Percentiles rank a stretch among this genome's conserved stretches.
These are phyloP conservation scores for Galaxea fascicularis DNA, from an alignment of 92 coral and sea anemone genomes.

Conservation along the genomic window DNA sequence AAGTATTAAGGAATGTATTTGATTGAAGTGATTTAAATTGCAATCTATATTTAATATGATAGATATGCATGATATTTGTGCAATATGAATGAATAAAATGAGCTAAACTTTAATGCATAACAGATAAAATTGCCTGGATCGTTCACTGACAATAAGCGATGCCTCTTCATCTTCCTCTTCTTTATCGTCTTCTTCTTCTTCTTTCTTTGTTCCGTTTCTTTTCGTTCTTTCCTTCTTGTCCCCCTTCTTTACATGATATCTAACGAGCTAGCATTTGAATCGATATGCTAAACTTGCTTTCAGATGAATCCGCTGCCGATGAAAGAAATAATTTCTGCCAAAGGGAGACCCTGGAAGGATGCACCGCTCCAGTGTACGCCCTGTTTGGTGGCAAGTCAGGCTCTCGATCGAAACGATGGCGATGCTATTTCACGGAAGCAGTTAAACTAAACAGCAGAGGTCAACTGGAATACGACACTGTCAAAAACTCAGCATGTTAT, in stretches of 20 bases:
- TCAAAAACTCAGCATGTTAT: background rate
- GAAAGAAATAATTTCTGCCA: background rate
- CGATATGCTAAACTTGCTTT: background rate
- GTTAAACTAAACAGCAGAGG: background rate
- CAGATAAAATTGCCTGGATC: too few relatives aligned
- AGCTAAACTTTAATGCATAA: too few relatives aligned
- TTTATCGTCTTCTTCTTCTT: too few relatives aligned
- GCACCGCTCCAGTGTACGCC: slow-evolving; percentile 3
- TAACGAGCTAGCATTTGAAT: too few relatives aligned
- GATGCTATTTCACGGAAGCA: slow-evolving; percentile 15
- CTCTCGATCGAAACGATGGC: slow-evolving; percentile 2
- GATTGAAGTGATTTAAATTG: too few relatives aligned
- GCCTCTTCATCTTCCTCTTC: too few relatives aligned
- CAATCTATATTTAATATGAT: too few relatives aligned
- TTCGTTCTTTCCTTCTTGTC: background rate
- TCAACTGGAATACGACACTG: slow-evolving; percentile 2
- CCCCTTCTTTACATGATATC: background rate
- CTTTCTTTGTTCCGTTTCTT: too few relatives aligned
- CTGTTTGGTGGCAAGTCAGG: background rate
- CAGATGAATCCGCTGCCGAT: background rate
- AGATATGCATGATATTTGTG: too few relatives aligned
- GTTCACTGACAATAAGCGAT: too few relatives aligned
- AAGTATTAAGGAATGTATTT: too few relatives aligned
- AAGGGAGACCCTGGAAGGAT: background rate
- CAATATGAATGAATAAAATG: too few relatives aligned